Percentiles rank a stretch among this genome's conserved stretches.
These are phyloP conservation scores for Aleiodes leptofemur DNA, from an alignment of 2,888 invertebrate genomes.

Conservation along the genomic window DNA sequence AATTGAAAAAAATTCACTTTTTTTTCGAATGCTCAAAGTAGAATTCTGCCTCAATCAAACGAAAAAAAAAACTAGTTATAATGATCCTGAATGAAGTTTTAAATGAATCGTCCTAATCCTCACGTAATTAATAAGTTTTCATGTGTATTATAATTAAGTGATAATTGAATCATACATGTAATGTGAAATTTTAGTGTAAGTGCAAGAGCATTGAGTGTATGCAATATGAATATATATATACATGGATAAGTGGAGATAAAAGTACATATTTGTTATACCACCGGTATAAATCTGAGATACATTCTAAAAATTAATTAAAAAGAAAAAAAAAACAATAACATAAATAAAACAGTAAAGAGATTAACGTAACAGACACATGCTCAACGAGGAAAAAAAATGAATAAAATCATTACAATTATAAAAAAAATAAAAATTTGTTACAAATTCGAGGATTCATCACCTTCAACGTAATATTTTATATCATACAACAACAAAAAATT, in stretches of 20 bases:
- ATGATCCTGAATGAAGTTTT: neutral
- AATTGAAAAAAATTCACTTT: no score
- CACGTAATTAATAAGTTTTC: neutral
- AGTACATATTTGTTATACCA: neutral
- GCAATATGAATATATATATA: neutral
- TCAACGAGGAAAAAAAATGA: slow-evolving; percentile 7
- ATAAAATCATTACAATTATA: neutral
- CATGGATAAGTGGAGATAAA: slow-evolving; percentile 21
- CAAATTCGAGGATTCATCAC: neutral
- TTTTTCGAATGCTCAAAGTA: no score
- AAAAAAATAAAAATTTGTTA: neutral
- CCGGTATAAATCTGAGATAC: slow-evolving; percentile 3
- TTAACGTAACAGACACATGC: slow-evolving; percentile 24
- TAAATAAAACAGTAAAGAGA: neutral
- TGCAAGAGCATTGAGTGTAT: slow-evolving; percentile 17
- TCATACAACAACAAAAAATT: no score
- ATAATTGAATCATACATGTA: slow-evolving; percentile 13
- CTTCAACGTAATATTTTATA: no score
- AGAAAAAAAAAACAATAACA: neutral
- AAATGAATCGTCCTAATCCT: slow-evolving; percentile 1
- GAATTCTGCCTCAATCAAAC: no score
- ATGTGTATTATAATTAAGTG: slow-evolving; percentile 17
- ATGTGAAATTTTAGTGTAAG: slow-evolving; percentile 18
- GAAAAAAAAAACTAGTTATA: neutral
- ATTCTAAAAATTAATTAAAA: slow-evolving; percentile 20